These are phyloP conservation scores for Agrypnus murinus DNA, from an alignment of 2,888 invertebrate genomes.

Conservation along the genomic window DNA sequence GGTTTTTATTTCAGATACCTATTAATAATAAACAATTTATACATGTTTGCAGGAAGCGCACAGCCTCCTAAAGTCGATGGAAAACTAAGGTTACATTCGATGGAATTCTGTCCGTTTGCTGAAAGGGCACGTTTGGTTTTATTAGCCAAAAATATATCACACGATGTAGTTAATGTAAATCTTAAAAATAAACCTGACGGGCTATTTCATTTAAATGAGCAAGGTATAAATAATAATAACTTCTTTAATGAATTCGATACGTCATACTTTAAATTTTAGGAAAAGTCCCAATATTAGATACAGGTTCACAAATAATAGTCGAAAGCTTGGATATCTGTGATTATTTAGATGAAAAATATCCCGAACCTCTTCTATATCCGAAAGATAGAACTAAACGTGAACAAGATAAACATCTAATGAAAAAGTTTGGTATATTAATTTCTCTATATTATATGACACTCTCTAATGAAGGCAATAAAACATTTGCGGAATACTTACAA, in stretches of 20 bases:
- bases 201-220: conserved; percentile 79
- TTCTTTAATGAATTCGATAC: too few species aligned
- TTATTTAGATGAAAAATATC: conserved; percentile 74
- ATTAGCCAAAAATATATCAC: conserved; percentile 83
- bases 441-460: not conserved
- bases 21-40: too few species aligned
- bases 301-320: conserved; percentile 70
- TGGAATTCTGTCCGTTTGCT: conserved; percentile 90
- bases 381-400: conserved; percentile 67
- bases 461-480: not conserved
- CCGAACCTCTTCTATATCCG: conserved; percentile 71
- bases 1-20: too few species aligned
- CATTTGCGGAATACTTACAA: not conserved
- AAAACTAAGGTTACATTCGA: conserved; percentile 83
- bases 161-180: conserved; percentile 84
- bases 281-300: conserved; percentile 71
- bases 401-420: conserved; percentile 63
- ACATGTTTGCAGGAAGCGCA: conserved; percentile 78
- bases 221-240: too few species aligned
- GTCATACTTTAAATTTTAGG: conserved; percentile 65
- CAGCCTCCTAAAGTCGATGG: conserved; percentile 78
- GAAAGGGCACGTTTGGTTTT: conserved; percentile 84
- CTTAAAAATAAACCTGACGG: conserved; percentile 87
- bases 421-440: conserved; percentile 57
- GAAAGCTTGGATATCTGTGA: conserved; percentile 74